Percentiles rank a stretch among this genome's conserved stretches.
These are phyloP conservation scores for Trypoxylus dichotomus DNA, from an alignment of 1,140 invertebrate species.

Conservation along the genomic window DNA sequence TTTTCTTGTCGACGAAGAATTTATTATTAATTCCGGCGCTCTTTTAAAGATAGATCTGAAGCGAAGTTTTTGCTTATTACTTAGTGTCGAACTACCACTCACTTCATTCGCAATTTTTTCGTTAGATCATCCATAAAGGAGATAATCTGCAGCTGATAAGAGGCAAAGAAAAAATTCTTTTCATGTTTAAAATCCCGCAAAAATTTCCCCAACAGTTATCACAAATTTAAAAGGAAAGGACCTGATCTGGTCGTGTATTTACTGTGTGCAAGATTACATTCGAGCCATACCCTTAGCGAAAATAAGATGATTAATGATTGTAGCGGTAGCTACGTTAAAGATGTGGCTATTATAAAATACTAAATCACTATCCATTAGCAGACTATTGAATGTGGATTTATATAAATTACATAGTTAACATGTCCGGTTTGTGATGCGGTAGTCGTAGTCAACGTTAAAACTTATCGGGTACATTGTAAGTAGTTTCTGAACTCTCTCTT, in stretches of 20 bases:
- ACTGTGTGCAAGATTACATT: neutral
- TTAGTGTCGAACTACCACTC: neutral
- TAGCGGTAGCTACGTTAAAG: neutral
- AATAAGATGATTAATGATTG: neutral
- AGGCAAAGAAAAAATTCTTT: neutral
- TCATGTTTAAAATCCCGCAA: neutral
- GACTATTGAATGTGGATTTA: neutral
- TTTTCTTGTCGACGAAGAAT: neutral
- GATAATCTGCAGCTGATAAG: neutral
- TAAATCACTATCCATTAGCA: neutral
- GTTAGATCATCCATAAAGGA: neutral
- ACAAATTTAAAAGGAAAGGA: neutral
- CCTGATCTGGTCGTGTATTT: neutral
- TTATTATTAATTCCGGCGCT: slow-evolving; percentile 2
- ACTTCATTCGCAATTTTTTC: neutral
- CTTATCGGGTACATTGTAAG: too few species aligned
- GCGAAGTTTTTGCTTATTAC: slow-evolving; percentile 13
- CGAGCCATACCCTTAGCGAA: neutral
- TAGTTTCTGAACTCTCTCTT: too few species aligned
- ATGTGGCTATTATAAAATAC: neutral
- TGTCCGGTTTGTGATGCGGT: neutral
- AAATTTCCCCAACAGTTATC: neutral
- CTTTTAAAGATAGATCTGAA: neutral
- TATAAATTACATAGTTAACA: neutral
- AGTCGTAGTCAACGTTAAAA: too few species aligned